A percentile compares a stretch with the other conserved stretches of the same genome.
These are phyloP conservation scores for Cylas formicarius DNA, from an alignment of 1,140 invertebrate genomes.

Conservation along the genomic window DNA sequence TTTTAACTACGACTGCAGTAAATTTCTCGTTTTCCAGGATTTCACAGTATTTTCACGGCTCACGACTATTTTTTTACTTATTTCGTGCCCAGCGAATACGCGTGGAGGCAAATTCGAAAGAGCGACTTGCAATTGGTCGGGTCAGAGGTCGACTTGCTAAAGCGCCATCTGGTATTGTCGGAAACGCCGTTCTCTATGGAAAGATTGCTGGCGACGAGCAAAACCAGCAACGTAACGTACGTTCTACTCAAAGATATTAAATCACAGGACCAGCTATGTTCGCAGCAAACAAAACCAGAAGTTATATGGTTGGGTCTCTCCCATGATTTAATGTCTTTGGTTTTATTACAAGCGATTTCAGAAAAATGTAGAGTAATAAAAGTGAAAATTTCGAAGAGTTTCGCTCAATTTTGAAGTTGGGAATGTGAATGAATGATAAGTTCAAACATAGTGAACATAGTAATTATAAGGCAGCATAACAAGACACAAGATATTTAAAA, in stretches of 20 bases:
- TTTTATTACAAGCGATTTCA: too few relatives aligned
- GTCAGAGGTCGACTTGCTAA: conserved; percentile 13
- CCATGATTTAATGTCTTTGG: too few relatives aligned
- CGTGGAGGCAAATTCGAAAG: conserved; percentile 19
- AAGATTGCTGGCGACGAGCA: conserved; percentile 18
- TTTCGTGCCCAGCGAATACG: conserved; percentile 24
- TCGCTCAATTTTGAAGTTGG: too few relatives aligned
- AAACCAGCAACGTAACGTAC: conserved; percentile 15
- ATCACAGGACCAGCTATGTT: too few relatives aligned
- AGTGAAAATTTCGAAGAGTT: too few relatives aligned
- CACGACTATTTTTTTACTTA: conserved; percentile 22
- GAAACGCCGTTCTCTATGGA: conserved; percentile 24
- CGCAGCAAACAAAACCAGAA: too few relatives aligned
- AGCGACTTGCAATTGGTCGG: conserved; percentile 4
- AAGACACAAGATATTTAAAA: too few relatives aligned
- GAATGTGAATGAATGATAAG: too few relatives aligned
- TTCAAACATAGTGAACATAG: too few relatives aligned
- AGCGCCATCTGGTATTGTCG: conserved; percentile 24
- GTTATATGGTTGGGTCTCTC: too few relatives aligned
- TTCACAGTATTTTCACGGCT: conserved; percentile 19
- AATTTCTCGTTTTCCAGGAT: conserved; percentile 11
- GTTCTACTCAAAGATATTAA: conserved; percentile 11
- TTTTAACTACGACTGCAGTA: conserved; percentile 5
- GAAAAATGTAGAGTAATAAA: too few relatives aligned
- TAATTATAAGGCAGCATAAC: too few relatives aligned